A percentile compares a stretch with the other conserved stretches of the same genome.
These are phyloP conservation scores for Hydrotaea cyrtoneurina DNA, from an alignment of 2,888 invertebrate species.

Conservation along the genomic window DNA sequence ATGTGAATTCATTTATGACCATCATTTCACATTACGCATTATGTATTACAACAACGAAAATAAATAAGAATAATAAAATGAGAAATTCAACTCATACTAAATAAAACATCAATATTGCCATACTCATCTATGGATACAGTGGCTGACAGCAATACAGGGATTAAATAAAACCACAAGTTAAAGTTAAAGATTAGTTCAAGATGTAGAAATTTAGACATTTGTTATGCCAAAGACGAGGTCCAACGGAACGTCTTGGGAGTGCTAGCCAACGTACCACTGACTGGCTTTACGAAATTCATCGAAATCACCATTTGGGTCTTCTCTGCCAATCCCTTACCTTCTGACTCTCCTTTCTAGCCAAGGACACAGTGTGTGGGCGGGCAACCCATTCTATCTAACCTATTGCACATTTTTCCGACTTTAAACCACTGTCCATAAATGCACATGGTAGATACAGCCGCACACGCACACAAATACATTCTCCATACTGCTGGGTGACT, in stretches of 20 bases:
- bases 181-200: too few species aligned
- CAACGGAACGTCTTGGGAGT: too few species aligned
- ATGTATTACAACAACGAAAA: not conserved
- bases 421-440: not conserved
- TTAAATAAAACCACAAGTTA: not conserved
- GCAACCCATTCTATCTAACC: too few species aligned
- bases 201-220: too few species aligned
- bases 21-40: conserved; percentile 21
- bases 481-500: not conserved
- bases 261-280: too few species aligned
- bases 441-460: not conserved
- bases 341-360: too few species aligned
- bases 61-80: not conserved
- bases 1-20: conserved; percentile 23
- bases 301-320: too few species aligned
- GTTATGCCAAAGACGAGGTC: too few species aligned
- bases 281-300: too few species aligned
- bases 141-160: not conserved
- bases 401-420: too few species aligned
- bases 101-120: not conserved
- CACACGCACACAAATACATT: not conserved
- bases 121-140: not conserved
- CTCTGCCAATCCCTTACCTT: too few species aligned
- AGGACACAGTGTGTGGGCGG: too few species aligned
- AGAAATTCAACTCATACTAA: not conserved